Base-by-base conservation (phyloP, 2,888 invertebrate genomes). In the Papilio protenor region DNA sequence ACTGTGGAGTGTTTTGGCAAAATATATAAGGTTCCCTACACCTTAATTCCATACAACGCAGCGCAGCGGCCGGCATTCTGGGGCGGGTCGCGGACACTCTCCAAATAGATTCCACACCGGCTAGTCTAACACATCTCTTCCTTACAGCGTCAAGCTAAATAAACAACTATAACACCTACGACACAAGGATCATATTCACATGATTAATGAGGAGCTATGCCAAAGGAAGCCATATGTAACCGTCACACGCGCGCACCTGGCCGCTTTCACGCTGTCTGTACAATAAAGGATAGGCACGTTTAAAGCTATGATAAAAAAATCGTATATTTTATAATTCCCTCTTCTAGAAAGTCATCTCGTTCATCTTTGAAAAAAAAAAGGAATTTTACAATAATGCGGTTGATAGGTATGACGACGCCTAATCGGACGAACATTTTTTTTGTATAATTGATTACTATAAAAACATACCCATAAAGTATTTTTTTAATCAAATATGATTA, bases 101-200 rank as follows among this genome's bases (percentile, higher is more conserved):
- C 86, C 87, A 92, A 93, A 93, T 92, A 93, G 91, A 91, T 87
- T 86, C 84, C 86, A 88, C 88, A 87, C 88, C 83, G 84, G 83
- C 86, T 21, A 23, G 86, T 87, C 88, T 89, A 87, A 57, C 57
- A 47, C 64, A 71, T 64, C 23, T 72, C 40, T 73, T 49, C 74
- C 77, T 71, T 57, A 11, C 86, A 84, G 82, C 83, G 80, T 75
- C 76, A 79, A 77, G 77, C 73, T 75, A 80, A 78, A 85, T 80
- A 80, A 83, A 80, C 82, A 82, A 84, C 88, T 85, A 80, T 88
- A 88, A 83, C 79, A 76, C 80, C 73, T 77, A 76, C 79, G 78
- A 73, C 78, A 78, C 81, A 83, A 73, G 85, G 85, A 83, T 82
- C 73, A 83, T 80, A 83, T 83, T 87, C 76, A 61, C 71, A 74